Base-by-base conservation (phyloP, 1,140 invertebrate species). In the Heliconius nattereri region DNA sequence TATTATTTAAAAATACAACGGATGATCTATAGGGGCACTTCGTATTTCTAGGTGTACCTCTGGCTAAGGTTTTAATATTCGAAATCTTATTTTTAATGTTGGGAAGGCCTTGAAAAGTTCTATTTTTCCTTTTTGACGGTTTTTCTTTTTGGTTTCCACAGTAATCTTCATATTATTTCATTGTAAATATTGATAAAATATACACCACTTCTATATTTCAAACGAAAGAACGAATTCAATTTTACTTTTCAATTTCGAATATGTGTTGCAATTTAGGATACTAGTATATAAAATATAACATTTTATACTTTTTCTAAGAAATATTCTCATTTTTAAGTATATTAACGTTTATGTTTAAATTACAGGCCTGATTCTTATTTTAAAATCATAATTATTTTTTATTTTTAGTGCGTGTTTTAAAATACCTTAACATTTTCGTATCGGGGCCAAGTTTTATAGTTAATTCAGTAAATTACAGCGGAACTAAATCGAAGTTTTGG, bases 1-100 rank as follows among this genome's bases (percentile, higher is more conserved):
- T 78, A 78, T 57, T 78, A 66, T 78, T 52, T 73, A 78, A 52
- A 78, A 72, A 45, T 29, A 74, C 52, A 78, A 70, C 26, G 40
- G 71, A 75, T 60, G 37, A 35, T 40, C 57, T 74, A 72, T 66
- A 74, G 52, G 73, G 77, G 49, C 52, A 74, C 76, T 60, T 70
- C 40, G 70, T 73, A 73, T 73, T 78, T 78, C 45, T 54, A 13
- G 60, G 73, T 71, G 35, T 45, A 3, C 40, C 40, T 79, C 73
- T 74, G 49, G 73, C 40, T 60, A 29, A 71, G 78, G 32, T 71
- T 73, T 60, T 73, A 75, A 40, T n/a, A 71, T n/a, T 79, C 2
- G 29, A 75, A 71, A 79, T 79, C 20, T 75, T 79, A 66, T 74
- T 78, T 57, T 79, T 9, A 66, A 29, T 57, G 3, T 57, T 45